Base-by-base conservation (phyloP, 1,140 invertebrate genomes). In the Orchesella cincta region DNA sequence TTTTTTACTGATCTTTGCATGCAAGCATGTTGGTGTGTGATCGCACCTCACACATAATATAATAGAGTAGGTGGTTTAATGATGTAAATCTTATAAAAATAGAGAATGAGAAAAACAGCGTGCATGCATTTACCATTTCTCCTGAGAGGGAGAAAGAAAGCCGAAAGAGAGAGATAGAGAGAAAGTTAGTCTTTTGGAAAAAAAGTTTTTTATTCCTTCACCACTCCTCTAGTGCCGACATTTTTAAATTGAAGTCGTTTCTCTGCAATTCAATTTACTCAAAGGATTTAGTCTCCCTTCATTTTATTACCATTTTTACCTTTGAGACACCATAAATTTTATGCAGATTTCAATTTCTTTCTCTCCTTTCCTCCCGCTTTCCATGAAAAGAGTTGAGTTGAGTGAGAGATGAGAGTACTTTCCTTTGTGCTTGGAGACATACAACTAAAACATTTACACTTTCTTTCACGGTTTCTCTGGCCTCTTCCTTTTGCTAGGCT, bases 301-400 rank as follows among this genome's bases (percentile, higher is more conserved):
- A 82, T 82, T 82, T 82, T 82, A 82, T 82, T 82, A 78, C 81
- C 76, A 78, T 82, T 82, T 82, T 80, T 82, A 82, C 81, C 79
- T 82, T 79, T 79, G 81, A 80, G 81, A 80, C 76, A 67, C 81
- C 79, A 82, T 82, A 82, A 82, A 82, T 82, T 82, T 82, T 79
- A 79, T 80, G 79, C 78, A 80, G 81, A 82, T 82, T 82, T 78
- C 81, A 82, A 82, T 82, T 82, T 82, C 79, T 70, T 74, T 76
- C 77, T 75, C 78, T 67, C 20, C 36, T 76, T 72, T 76, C n/a
- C 64, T 39, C 35, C 28, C 28, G 12, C 54, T 28, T 34, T 26
- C 26, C 54, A 14, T 5, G 5, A 46, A 8, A 57, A 12, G 26
- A 57, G 28, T 57, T 12, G 12, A 8, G 26, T 3, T 57, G 14